Base-by-base conservation (phyloP, 2,113 vertebrate genomes). In the Pteropus alecto region DNA sequence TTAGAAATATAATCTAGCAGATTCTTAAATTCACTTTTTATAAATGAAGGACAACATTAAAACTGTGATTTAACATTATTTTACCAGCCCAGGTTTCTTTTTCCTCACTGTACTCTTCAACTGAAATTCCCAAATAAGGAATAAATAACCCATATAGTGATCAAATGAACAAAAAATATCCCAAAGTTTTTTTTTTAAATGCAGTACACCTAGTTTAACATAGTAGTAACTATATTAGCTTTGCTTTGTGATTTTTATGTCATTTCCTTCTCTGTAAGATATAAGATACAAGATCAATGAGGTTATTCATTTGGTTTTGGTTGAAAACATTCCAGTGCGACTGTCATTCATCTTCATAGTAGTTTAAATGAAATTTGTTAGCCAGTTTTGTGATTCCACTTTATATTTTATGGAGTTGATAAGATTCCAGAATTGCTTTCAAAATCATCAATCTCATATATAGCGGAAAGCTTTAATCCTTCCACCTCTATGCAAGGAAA, bases 381-480 rank as follows among this genome's bases (percentile, higher is more conserved):
- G 14, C 48, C 46, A 76, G 82, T 84, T 92, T 96, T 84, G 77
- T 86, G 73, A 95, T 84, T 87, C 71, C 22, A 68, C 28, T 94
- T 96, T 87, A 38, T 92, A n/a, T 95, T 96, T 93, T 93, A 81
- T 54, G 65, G 60, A 92, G 82, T 51, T 95, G 94, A 77, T 87
- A 88, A 95, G 58, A 91, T 91, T 96, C 74, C 83, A 93, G 74
- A 88, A 97, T 79, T 76, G 60, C 92, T 96, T 96, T 95, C 35
- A 71, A 71, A 94, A 94, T 74, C 54, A 93, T 89, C 35, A 7
- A 38, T 95, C 65, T 83, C 68, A 7, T 54, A 61, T 16, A 79
- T 2, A 88, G 4, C 74, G 19, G 33, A 78, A 78, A 56, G 76
- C 38, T 67, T 95, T 83, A 76, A 65, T 93, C 15, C 6, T 61